Percentiles rank a stretch among this genome's conserved stretches.
Evolutionary conservation across 2,797 vertebrate species (phyloP).

Genomic region (Caiman crocodilus): DNA sequence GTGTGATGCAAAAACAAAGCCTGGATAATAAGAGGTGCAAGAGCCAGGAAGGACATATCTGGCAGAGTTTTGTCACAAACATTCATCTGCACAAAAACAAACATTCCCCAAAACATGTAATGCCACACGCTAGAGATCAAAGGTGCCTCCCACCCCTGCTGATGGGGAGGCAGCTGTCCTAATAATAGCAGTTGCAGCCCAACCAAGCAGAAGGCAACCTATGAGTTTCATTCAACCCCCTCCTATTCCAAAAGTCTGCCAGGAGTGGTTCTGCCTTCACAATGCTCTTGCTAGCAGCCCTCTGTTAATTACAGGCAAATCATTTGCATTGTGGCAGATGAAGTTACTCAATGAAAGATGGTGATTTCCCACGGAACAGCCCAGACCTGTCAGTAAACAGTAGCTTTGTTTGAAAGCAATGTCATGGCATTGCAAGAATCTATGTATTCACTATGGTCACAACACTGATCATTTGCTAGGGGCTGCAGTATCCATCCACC

Average conservation of each 20-base stretch:
- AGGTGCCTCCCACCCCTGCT: slow-evolving; percentile 36
- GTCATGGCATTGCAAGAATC: background rate
- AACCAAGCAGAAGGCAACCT: slow-evolving; percentile 9
- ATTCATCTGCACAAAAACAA: slow-evolving; percentile 39
- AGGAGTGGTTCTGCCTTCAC: slow-evolving; percentile 6
- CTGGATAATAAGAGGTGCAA: background rate
- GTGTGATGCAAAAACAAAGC: background rate
- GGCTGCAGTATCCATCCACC: rapidly evolving
- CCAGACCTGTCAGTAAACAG: background rate
- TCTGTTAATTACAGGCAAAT: slow-evolving; percentile 58
- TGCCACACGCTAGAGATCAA: slow-evolving; percentile 63
- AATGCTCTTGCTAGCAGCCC: slow-evolving; percentile 50
- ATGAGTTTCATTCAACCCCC: slow-evolving; percentile 7
- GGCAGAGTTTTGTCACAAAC: slow-evolving; percentile 44
- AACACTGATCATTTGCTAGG: background rate
- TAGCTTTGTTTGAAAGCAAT: background rate
- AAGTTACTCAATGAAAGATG: slow-evolving; percentile 21
- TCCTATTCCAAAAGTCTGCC: background rate
- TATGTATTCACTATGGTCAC: background rate
- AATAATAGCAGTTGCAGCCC: slow-evolving; percentile 55
- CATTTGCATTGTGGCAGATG: slow-evolving; percentile 64
- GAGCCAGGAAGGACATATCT: background rate
- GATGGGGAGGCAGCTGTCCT: slow-evolving; percentile 64
- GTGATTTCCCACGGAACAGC: background rate
- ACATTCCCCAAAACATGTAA: slow-evolving; percentile 37